Evolutionary conservation across 2,888 invertebrate genomes (phyloP), one percentile per base, ranked within the genome.

Genomic region (Blastobasis lacticolella): DNA sequence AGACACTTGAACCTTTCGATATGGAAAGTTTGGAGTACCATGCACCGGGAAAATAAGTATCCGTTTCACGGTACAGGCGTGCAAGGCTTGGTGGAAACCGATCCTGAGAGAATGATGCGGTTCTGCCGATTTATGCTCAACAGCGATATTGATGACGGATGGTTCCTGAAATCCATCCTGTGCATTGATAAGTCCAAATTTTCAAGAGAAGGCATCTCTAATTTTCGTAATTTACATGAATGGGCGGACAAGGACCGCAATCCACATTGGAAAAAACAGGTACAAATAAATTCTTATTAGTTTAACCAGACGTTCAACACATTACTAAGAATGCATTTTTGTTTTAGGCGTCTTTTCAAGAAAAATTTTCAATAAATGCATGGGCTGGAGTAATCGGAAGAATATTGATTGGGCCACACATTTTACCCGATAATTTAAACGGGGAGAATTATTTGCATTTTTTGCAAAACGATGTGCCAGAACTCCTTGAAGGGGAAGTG

Each of bases 381-480:
- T 57, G 56, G 56, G 58, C 54, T 10, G 54, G 54, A 38, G 49
- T 58, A 37, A 55, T 57, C 41, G 54, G 53, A 3, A 42, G 46
- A 38, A 44, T 9, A 7, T 41, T 53, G 44, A 51, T 54, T 49
- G 51, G 53, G 42, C 53, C 57, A 37, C 45, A 55, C 43, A 50
- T 51, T 40, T 48, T 55, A 10, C 52, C 55, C 36, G 55, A 53
- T 38, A 46, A 45, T n/a, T 45, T 54, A n/a, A 52, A 51, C 37
- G 51, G 53, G 10, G 50, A 55, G 50, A 46, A 46, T 48, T 49
- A 49, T 47, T 8, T 53, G 37, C n/a, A 53, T 8, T 50, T 50
- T 44, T 38, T 53, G 8, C 48, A 53, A 50, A 50, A 53, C 38
- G 45, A 47, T 44, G 8, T 54, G 1, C 54, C 50, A 36, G 47